phyloP scores from a whole-genome alignment of 1,140 invertebrate genomes.

The Temnothorax longispinosus region DNA sequence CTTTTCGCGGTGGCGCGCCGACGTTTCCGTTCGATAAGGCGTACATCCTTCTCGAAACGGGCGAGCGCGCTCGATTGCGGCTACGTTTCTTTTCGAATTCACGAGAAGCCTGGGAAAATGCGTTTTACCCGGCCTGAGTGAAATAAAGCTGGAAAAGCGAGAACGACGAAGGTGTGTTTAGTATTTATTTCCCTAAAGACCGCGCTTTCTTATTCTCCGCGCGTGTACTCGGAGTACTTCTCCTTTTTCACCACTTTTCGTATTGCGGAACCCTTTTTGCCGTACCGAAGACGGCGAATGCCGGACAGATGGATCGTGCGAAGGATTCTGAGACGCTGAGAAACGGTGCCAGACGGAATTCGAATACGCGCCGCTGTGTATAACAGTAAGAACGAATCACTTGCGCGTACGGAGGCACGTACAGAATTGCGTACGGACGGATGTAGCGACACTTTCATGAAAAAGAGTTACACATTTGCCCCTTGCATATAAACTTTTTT shows the following conservation, averaged over 20 bases:
- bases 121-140: conserved; percentile 18
- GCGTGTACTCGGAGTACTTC: background rate
- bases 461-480: background rate
- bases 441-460: conserved; percentile 5
- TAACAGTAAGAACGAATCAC: conserved; percentile 23
- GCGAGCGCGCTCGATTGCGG: background rate
- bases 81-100: conserved; percentile 14
- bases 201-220: conserved; percentile 36
- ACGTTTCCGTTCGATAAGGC: conserved; percentile 53
- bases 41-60: background rate
- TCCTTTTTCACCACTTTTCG: conserved; percentile 55
- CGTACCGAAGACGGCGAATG: conserved; percentile 23
- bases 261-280: conserved; percentile 46
- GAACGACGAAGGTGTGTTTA: conserved; percentile 56
- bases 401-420: conserved; percentile 13
- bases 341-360: conserved; percentile 39
- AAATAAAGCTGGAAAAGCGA: conserved; percentile 24
- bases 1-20: conserved; percentile 41
- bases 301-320: conserved; percentile 50
- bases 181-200: conserved; percentile 72
- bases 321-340: conserved; percentile 29
- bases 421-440: background rate
- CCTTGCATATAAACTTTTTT: background rate
- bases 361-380: conserved; percentile 9
- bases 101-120: conserved; percentile 32